Evolutionary conservation across 2,888 invertebrate species (phyloP).

Genomic region (Eretmocerus hayati): DNA sequence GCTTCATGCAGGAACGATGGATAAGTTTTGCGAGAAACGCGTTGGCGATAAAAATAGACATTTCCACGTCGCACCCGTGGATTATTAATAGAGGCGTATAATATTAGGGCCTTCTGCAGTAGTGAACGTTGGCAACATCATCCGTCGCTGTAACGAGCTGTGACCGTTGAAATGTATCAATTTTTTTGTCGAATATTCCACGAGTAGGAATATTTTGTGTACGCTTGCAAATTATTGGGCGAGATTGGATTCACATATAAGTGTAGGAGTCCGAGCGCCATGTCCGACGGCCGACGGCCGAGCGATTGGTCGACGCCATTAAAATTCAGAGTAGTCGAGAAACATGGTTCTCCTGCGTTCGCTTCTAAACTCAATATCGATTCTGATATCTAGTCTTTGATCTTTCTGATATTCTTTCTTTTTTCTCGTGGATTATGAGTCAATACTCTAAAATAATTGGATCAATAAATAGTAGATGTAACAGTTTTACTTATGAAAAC

Average conservation of each 20-base stretch:
- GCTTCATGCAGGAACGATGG: too few species aligned
- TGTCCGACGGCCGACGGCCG: conserved; percentile 43
- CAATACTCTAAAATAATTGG: too few species aligned
- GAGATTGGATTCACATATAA: too few species aligned
- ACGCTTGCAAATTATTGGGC: conserved; percentile 23
- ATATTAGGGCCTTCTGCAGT: conserved; percentile 20
- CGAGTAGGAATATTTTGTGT: conserved; percentile 29
- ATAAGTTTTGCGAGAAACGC: too few species aligned
- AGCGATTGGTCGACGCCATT: conserved; percentile 24
- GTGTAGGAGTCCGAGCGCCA: conserved; percentile 32
- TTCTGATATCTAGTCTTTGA: too few species aligned
- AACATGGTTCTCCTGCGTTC: conserved; percentile 11
- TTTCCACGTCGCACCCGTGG: conserved; percentile 6
- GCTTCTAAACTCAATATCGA: too few species aligned
- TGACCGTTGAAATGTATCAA: conserved; percentile 40
- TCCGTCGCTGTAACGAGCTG: conserved; percentile 40
- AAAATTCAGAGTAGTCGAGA: not conserved
- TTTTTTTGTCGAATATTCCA: conserved; percentile 35
- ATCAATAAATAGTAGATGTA: too few species aligned
- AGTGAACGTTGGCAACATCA: conserved; percentile 19
- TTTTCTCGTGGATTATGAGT: too few species aligned
- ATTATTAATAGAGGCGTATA: conserved; percentile 40
- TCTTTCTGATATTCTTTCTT: too few species aligned
- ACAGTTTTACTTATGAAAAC: too few species aligned
- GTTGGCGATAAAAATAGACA: conserved; percentile 32